Evolutionary conservation across 1,140 invertebrate genomes (phyloP).

Genomic region (Drosophila lacertosa): DNA sequence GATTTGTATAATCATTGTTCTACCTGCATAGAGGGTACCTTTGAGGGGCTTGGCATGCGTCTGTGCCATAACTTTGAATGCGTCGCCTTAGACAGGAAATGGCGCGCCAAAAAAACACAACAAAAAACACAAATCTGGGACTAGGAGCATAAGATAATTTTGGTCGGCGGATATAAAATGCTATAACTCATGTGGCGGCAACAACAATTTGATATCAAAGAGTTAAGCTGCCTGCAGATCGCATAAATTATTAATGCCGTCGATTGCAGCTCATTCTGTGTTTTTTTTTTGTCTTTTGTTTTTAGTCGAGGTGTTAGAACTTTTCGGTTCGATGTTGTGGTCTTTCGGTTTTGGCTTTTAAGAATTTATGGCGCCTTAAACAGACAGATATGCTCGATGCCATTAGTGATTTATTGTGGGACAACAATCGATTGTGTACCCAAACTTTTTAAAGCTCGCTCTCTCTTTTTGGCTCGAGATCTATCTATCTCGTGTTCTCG

Average conservation of each 20-base stretch:
- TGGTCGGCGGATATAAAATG: slow-evolving; percentile 60
- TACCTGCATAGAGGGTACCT: slow-evolving; percentile 10
- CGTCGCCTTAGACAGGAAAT: slow-evolving; percentile 53
- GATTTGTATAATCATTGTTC: too few relatives aligned
- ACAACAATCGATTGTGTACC: slow-evolving; percentile 61
- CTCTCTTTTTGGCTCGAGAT: slow-evolving; percentile 2
- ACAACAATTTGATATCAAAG: slow-evolving; percentile 77
- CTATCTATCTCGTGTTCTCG: slow-evolving; percentile 13
- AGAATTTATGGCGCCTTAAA: slow-evolving; percentile 76
- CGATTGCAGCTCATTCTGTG: slow-evolving; percentile 39
- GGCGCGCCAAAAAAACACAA: slow-evolving; percentile 24
- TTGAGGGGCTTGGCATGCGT: slow-evolving; percentile 24
- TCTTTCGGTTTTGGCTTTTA: slow-evolving; percentile 29
- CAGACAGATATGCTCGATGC: slow-evolving; percentile 66
- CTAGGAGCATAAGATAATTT: slow-evolving; percentile 45
- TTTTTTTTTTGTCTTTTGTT: slow-evolving; percentile 3
- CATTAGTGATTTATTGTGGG: slow-evolving; percentile 81
- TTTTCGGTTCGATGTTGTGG: slow-evolving; percentile 41
- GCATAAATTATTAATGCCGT: slow-evolving; percentile 64
- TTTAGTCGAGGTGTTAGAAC: slow-evolving; percentile 67
- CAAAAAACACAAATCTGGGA: slow-evolving; percentile 23
- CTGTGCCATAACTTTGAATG: slow-evolving; percentile 51
- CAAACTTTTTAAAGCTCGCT: slow-evolving; percentile 6
- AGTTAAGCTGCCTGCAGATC: slow-evolving; percentile 49
- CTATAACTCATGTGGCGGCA: slow-evolving; percentile 63